phyloP scores from a whole-genome alignment of 2,888 invertebrate genomes.

The Drosophila mimica region DNA sequence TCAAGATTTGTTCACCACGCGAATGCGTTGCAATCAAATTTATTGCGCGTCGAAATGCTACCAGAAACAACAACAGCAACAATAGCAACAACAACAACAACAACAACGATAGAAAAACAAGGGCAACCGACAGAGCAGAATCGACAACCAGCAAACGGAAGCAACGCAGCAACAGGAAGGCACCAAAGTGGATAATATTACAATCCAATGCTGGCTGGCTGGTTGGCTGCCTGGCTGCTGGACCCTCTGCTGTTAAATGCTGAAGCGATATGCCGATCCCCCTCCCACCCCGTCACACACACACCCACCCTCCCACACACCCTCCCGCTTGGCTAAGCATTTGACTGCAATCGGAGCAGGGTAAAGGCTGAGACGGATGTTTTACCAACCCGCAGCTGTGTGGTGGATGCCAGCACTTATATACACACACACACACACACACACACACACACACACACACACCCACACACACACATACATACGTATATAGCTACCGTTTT shows the following conservation, averaged over 20 bases:
- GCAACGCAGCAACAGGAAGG: conserved; percentile 69
- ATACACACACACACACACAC: background rate
- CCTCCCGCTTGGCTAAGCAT: conserved; percentile 33
- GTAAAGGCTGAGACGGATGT: conserved; percentile 33
- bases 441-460: background rate
- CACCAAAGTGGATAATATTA: conserved; percentile 71
- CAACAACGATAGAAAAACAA: conserved; percentile 17
- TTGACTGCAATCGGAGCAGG: conserved; percentile 6
- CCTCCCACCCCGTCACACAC: no score
- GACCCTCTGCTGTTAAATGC: conserved; percentile 8
- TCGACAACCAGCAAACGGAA: conserved; percentile 46
- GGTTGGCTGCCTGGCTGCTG: background rate
- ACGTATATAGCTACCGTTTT: background rate
- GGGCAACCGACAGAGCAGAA: conserved; percentile 27
- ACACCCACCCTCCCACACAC: no score
- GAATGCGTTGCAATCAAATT: conserved; percentile 71
- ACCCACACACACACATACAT: background rate
- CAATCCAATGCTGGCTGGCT: conserved; percentile 32
- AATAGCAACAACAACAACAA: conserved; percentile 15
- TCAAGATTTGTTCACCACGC: conserved; percentile 52
- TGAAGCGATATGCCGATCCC: conserved; percentile 17
- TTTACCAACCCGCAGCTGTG: conserved; percentile 44
- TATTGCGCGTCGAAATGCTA: conserved; percentile 63
- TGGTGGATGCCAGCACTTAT: conserved; percentile 36
- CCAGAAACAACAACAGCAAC: conserved; percentile 31